Conservation (phyloP, 2,888 invertebrate genomes). For the Melipona beecheii region DNA sequence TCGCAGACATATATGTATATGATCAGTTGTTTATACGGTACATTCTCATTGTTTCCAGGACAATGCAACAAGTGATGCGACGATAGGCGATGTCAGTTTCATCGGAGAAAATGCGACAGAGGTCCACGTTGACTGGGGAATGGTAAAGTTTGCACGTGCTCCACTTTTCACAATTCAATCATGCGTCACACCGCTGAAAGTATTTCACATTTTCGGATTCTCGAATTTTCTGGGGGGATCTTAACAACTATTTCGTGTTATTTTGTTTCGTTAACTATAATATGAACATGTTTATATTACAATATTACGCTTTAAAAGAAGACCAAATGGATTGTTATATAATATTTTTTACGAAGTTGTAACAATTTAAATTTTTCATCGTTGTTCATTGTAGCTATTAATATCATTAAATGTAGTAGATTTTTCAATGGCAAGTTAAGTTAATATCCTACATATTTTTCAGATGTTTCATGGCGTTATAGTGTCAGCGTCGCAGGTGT, state of each 20-base stretch:
- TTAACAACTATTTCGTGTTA: background rate
- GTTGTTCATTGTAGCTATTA: too few relatives aligned
- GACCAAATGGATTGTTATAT: too few relatives aligned
- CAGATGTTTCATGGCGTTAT: constrained; percentile 83
- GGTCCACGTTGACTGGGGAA: constrained; percentile 78
- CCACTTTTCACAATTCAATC: constrained; percentile 59
- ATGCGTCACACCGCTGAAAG: constrained; percentile 8
- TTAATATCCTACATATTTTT: constrained; percentile 18
- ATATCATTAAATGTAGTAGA: background rate
- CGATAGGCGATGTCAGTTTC: constrained; percentile 61
- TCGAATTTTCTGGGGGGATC: background rate
- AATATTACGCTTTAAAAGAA: too few relatives aligned
- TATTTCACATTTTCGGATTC: background rate
- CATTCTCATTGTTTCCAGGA: constrained; percentile 73
- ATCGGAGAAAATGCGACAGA: constrained; percentile 64
- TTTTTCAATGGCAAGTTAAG: background rate
- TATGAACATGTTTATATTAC: background rate
- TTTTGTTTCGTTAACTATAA: background rate
- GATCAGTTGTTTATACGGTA: constrained; percentile 58
- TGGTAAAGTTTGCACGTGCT: constrained; percentile 75
- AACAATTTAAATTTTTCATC: too few relatives aligned
- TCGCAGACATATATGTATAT: constrained; percentile 10
- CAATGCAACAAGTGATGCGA: constrained; percentile 73
- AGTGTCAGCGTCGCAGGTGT: constrained; percentile 83
- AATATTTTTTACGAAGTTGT: too few relatives aligned